phyloP scores from a whole-genome alignment of 2,888 invertebrate genomes.

The Caenorhabditis becei region DNA sequence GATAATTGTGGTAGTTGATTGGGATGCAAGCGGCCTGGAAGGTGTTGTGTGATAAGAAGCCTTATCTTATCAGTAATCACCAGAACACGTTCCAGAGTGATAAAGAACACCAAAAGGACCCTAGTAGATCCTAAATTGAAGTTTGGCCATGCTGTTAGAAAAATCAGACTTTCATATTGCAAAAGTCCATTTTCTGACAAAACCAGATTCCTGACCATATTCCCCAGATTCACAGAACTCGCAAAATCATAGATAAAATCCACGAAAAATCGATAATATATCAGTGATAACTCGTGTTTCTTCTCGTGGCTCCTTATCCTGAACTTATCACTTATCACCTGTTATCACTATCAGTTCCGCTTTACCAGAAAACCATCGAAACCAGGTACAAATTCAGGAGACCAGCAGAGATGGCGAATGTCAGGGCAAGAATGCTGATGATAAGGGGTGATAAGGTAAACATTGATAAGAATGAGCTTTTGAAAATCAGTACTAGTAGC shows the following conservation, averaged over 20 bases:
- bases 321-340: background rate
- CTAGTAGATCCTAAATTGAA: background rate
- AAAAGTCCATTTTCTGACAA: background rate
- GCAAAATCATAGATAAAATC: background rate
- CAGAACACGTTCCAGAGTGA: constrained; percentile 16
- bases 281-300: background rate
- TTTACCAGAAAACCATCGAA: background rate
- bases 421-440: background rate
- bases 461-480: background rate
- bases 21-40: constrained; percentile 5
- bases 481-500: too few relatives aligned
- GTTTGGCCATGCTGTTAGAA: background rate
- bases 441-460: background rate
- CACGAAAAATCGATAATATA: background rate
- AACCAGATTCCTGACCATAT: background rate
- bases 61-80: too few relatives aligned
- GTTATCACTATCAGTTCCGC: background rate
- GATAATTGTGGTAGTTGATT: constrained; percentile 4
- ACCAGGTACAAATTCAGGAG: background rate
- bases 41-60: too few relatives aligned
- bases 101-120: background rate
- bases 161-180: background rate
- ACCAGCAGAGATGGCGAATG: background rate
- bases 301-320: background rate
- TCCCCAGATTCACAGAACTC: background rate